phyloP scores from a whole-genome alignment of 2,888 invertebrate species.

The Polyommatus icarus region DNA sequence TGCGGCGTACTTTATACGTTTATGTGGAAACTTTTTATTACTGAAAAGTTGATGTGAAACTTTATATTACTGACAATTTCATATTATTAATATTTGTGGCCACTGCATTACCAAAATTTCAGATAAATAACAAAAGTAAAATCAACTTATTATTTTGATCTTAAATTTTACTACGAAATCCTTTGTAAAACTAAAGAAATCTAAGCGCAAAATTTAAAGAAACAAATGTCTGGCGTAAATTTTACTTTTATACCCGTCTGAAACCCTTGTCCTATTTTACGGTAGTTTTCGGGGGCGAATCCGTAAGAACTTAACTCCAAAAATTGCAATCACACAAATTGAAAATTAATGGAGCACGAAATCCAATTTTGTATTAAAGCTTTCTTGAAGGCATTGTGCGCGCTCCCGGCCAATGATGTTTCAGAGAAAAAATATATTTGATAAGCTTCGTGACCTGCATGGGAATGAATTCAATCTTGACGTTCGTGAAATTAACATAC shows the following conservation, averaged over 20 bases:
- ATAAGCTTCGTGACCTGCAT: conserved; percentile 34
- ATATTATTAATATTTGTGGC: too few species aligned
- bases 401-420: conserved; percentile 42
- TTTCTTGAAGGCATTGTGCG: conserved; percentile 56
- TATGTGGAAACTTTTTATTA: too few species aligned
- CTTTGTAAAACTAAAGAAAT: conserved; percentile 1
- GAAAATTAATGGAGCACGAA: conserved; percentile 79
- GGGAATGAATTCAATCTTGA: conserved; percentile 31
- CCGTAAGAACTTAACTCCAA: conserved; percentile 73
- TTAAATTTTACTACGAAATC: not conserved
- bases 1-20: too few species aligned
- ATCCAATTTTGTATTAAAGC: conserved; percentile 78
- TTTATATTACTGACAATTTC: too few species aligned
- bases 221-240: conserved; percentile 38
- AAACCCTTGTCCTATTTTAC: conserved; percentile 67
- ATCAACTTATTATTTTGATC: too few species aligned
- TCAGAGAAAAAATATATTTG: conserved; percentile 37
- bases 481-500: conserved; percentile 12
- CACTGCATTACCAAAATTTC: too few species aligned
- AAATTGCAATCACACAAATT: conserved; percentile 80
- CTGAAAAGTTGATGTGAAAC: too few species aligned
- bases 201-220: not conserved
- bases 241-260: conserved; percentile 60
- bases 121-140: too few species aligned
- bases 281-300: conserved; percentile 61